Base-by-base conservation (phyloP, 2,888 invertebrate genomes). In the Buathra laborator region DNA sequence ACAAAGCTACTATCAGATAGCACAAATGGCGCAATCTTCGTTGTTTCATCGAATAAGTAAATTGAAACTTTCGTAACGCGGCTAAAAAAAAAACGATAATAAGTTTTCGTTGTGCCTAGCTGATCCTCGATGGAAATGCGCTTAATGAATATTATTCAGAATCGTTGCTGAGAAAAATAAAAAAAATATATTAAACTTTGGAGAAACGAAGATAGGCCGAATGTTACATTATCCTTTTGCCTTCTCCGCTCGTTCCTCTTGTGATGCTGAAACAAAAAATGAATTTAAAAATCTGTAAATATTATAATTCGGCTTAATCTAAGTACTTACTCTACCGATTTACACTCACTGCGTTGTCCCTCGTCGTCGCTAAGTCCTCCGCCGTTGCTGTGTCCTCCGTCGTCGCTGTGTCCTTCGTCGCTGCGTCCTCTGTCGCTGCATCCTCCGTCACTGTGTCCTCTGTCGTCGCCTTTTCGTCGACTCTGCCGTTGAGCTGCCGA, bases 1-100 rank as follows among this genome's bases (percentile, higher is more conserved):
- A 85, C 85, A 86, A 87, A 89, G 86, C 88, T 87, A 83, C 48
- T 82, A 76, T 85, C 75, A 59, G 79, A 87, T 83, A 87, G 72
- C 83, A 72, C 74, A 74, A 56, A 62, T 62, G 81, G 84, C 83
- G 44, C 46, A 70, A 75, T 86, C 84, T 67, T 86, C 81, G 78
- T 87, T 85, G 56, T 19, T 12, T 71, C 75, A 71, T 48, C 72
- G 76, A 32, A 46, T 24, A 64, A 48, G 37, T 24, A 48, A 48
- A 29, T 64, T 9, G 14, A 66, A 43, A 24, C 16, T 66, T 51
- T 53, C n/a, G 19, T 53, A 10, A 24, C 53, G 7, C 43, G 29
- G 32, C 6, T 7, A 14, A 12, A 16, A 9, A 9, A 67, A 56
- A 67, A 56, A 10, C 53, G 37, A 46, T 59, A 46, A 67, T 12